Evolutionary conservation across 2,113 vertebrate species (phyloP), one percentile per base, ranked within the genome.

Genomic region (Sitta europaea): DNA sequence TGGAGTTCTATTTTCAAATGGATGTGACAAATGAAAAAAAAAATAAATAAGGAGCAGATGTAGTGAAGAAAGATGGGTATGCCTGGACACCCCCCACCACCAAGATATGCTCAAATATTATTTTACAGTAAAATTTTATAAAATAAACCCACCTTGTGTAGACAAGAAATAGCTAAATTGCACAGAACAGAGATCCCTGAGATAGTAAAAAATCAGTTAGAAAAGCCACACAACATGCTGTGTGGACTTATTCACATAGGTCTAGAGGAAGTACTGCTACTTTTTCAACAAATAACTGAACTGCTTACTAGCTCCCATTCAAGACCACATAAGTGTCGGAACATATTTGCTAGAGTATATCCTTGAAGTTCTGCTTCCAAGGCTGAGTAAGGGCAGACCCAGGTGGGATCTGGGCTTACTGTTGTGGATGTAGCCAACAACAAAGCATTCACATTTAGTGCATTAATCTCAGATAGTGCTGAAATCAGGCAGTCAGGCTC

Each of bases 141-240:
- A 73, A 81, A 87, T 6, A 84, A 95, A 72, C 62, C 15, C 51
- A 86, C 43, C 29, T 83, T 50, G 19, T 55, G 24, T 43, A 77
- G 59, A 47, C 43, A 68, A 94, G n/a, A 92, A 88, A 88, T 51
- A 88, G 27, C 51, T 77, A 66, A 21, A 91, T 9, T 90, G 75
- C 70, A 93, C 12, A 80, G 22, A 90, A 50, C 50, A 76, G 75
- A 86, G 27, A 90, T 96, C 94, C 95, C 96, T 97, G 96, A 96
- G 96, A 67, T 90, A 67, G 61, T 57, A 4, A 73, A 70, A 93
- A 92, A 88, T 58, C 62, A 84, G 53, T 45, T 40, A 58, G 62
- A 88, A 94, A 92, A 86, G 74, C 55, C 82, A 92, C 12, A 50
- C 35, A 47, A 67, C 18, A 43, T 27, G 29, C 62, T 33, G 31